Conservation (phyloP, 2,888 invertebrate genomes). For the Zele albiditarsus region DNA sequence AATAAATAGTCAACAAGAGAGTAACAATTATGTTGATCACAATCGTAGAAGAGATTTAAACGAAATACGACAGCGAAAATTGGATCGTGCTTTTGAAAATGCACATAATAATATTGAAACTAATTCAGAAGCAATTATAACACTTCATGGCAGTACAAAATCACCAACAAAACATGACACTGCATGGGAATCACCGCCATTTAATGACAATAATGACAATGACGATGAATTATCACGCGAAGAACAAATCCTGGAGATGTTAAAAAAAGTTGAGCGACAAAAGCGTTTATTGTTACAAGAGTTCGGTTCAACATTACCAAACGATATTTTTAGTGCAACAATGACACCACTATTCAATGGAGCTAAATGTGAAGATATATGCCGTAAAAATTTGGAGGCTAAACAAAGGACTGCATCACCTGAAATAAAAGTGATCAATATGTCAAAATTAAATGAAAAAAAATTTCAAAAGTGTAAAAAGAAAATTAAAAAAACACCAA, state of each 20-base stretch:
- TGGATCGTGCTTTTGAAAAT: constrained; percentile 75
- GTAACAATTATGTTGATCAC: constrained; percentile 70
- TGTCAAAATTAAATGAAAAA: constrained; percentile 53
- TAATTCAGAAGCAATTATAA: constrained; percentile 56
- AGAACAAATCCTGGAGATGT: constrained; percentile 65
- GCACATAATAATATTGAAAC: constrained; percentile 40
- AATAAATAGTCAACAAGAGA: constrained; percentile 27
- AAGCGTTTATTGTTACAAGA: constrained; percentile 64
- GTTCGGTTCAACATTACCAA: constrained; percentile 65
- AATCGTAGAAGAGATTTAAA: constrained; percentile 72
- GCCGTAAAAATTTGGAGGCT: constrained; percentile 18
- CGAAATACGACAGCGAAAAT: constrained; percentile 72
- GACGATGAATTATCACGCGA: constrained; percentile 56
- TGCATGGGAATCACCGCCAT: constrained; percentile 10
- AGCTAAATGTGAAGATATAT: constrained; percentile 18
- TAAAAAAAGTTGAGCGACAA: constrained; percentile 66
- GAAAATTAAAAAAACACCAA: constrained; percentile 44
- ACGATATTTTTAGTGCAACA: constrained; percentile 63
- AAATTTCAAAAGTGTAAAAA: constrained; percentile 42
- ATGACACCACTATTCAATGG: constrained; percentile 60
- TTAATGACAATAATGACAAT: constrained; percentile 33
- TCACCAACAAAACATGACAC: constrained; percentile 39
- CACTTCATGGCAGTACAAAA: constrained; percentile 50
- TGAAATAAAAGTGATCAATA: constrained; percentile 66
- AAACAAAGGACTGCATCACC: constrained; percentile 50